Conservation (phyloP, 2,888 invertebrate species). For the Enoplolaimus lenunculus region DNA sequence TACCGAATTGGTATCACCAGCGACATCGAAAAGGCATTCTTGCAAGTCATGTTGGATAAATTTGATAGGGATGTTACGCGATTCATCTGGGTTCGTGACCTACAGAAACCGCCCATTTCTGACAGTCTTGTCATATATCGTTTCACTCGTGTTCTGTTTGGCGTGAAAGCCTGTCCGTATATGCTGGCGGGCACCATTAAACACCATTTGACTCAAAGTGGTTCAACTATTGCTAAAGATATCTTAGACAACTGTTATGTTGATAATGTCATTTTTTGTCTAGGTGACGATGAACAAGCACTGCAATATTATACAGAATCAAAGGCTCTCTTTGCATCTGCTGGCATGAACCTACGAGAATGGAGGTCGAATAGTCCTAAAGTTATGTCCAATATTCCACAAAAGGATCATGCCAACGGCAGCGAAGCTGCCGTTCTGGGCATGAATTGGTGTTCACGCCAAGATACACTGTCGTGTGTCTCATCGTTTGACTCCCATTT, state of each 20-base stretch:
- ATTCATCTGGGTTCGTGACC: neutral
- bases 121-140: neutral
- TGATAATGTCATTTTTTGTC: neutral
- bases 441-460: constrained; percentile 4
- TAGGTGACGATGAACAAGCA: neutral
- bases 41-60: neutral
- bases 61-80: neutral
- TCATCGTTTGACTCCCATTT: neutral
- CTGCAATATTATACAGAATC: neutral
- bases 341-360: neutral
- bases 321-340: neutral
- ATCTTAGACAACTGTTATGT: neutral
- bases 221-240: neutral
- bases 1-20: neutral
- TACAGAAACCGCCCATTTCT: neutral
- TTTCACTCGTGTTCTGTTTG: neutral
- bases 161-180: neutral
- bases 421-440: constrained; percentile 6
- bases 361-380: neutral
- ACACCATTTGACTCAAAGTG: neutral
- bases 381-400: neutral
- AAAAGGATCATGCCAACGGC: neutral
- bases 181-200: neutral
- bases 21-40: constrained; percentile 21
- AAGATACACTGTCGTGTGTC: neutral